A percentile compares a stretch with the other conserved stretches of the same genome.
Evolutionary conservation across 1,140 invertebrate species (phyloP).

Genomic region (Drosophila micromelanica): DNA sequence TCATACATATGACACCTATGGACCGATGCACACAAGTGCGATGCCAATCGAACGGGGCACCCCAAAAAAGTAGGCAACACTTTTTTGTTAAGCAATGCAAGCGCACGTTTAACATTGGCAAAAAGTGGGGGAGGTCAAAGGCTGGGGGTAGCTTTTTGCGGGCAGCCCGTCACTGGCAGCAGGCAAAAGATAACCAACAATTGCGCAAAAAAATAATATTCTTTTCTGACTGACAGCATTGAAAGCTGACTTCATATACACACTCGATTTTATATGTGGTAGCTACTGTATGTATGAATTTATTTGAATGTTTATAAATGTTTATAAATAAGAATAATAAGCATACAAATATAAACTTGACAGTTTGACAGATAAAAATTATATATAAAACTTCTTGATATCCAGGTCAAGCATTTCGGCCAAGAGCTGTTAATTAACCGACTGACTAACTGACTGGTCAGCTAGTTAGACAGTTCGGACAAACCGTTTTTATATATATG

Average conservation of each 20-base stretch:
- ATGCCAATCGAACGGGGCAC: not conserved
- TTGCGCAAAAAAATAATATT: conserved; percentile 2
- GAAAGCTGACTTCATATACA: not conserved
- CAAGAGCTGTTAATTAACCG: too few relatives aligned
- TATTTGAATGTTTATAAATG: not conserved
- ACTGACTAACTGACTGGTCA: too few relatives aligned
- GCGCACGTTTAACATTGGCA: conserved; percentile 31
- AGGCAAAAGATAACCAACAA: conserved; percentile 14
- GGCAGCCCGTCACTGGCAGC: not conserved
- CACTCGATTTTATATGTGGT: not conserved
- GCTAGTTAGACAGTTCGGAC: too few relatives aligned
- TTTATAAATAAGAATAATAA: too few relatives aligned
- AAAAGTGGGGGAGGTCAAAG: not conserved
- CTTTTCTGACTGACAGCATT: conserved; percentile 1
- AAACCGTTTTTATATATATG: too few relatives aligned
- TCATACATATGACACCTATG: conserved; percentile 81
- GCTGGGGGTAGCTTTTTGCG: not conserved
- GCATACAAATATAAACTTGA: too few relatives aligned
- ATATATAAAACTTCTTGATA: too few relatives aligned
- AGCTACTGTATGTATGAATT: not conserved
- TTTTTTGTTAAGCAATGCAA: conserved; percentile 45
- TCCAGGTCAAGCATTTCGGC: too few relatives aligned
- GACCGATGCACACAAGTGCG: conserved; percentile 58
- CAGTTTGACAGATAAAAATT: too few relatives aligned
- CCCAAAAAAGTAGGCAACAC: conserved; percentile 49